Percentiles rank a stretch among this genome's conserved stretches.
Conservation (phyloP, 2,797 vertebrate species). For the Chelon labrosus region DNA sequence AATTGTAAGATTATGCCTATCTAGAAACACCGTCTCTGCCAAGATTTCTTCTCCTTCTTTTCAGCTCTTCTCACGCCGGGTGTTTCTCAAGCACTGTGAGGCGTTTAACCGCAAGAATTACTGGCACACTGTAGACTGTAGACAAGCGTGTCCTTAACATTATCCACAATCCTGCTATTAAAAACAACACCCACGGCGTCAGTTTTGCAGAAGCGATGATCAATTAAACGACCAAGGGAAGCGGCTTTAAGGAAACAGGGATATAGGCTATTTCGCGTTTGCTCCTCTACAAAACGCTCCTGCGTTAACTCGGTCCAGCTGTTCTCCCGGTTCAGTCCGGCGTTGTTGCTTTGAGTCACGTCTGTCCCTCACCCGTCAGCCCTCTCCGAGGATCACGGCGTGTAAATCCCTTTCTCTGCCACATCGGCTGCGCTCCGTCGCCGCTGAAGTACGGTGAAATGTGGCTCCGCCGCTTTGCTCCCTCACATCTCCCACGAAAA, state of each 20-base stretch:
- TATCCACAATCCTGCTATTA: conserved; percentile 10
- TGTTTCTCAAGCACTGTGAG: conserved; percentile 10
- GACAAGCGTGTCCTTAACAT: not conserved
- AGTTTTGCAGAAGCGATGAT: conserved; percentile 16
- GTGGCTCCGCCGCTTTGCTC: conserved; percentile 2
- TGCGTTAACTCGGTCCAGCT: conserved; percentile 36
- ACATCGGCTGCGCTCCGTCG: conserved; percentile 60
- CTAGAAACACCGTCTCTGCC: conserved; percentile 50
- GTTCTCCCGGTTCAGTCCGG: conserved; percentile 32
- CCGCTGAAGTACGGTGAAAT: conserved; percentile 27
- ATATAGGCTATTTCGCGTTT: conserved; percentile 4
- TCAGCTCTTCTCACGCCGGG: conserved; percentile 5
- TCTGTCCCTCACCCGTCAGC: conserved; percentile 68
- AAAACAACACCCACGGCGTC: not conserved
- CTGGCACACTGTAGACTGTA: conserved; percentile 17
- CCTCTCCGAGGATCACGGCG: conserved; percentile 31
- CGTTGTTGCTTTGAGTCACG: conserved; percentile 49
- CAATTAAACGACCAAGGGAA: conserved; percentile 15
- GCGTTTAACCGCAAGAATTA: not conserved
- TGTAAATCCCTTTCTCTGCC: conserved; percentile 59
- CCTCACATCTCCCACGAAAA: conserved; percentile 18
- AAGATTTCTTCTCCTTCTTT: conserved; percentile 24
- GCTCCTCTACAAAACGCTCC: conserved; percentile 9
- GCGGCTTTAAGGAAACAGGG: conserved; percentile 3
- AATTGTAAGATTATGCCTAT: conserved; percentile 87